Base-by-base conservation (phyloP, 2,797 vertebrate species). In the Centroberyx gerrardi region DNA sequence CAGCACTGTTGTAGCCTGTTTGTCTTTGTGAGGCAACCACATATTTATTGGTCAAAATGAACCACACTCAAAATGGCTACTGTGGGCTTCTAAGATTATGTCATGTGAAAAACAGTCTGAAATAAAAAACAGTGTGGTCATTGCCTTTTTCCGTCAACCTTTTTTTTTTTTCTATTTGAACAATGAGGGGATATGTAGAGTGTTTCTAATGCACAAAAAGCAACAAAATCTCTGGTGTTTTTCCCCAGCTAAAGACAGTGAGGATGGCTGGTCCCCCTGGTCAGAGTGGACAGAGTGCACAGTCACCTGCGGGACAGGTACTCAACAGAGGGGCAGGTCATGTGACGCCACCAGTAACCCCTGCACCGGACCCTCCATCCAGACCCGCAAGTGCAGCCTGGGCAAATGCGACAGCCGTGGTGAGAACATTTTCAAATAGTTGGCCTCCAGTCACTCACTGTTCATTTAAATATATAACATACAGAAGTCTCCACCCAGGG, bases 201-300 rank as follows among this genome's bases (percentile, higher is more conserved):
- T 66, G n/a, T 46, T 29, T 64, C 8, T 58, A 48, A 6, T 46
- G 27, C 14, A 56, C 44, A 40, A 59, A 54, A 14, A 44, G 3
- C 7, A 56, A 59, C 18, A 22, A 51, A 42, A 68, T 80, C 29
- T 76, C 1, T 42, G 33, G 7, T 36, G 44, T 14, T 49, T 72
- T 33, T 53, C 5, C 63, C 13, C 83, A 98, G 96, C 94, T 71
- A 88, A 87, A 58, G 96, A 96, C 77, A 93, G 94, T 0, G 97
- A 98, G 53, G 96, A 98, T 15, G 97, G 97, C 78, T 99, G 98
- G 98, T 99, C 98, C 4, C 98, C 97, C 0, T 99, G 98, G 98
- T 98, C 98, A 0, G 98, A 99, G 86, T 99, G 98, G 98, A 99
- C 98, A 0, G 96, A 99, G 83, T 99, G 98, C 85, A 99, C 98